These are phyloP conservation scores for Litocranius walleri DNA, from an alignment of 2,113 vertebrate genomes.

Conservation along the genomic window DNA sequence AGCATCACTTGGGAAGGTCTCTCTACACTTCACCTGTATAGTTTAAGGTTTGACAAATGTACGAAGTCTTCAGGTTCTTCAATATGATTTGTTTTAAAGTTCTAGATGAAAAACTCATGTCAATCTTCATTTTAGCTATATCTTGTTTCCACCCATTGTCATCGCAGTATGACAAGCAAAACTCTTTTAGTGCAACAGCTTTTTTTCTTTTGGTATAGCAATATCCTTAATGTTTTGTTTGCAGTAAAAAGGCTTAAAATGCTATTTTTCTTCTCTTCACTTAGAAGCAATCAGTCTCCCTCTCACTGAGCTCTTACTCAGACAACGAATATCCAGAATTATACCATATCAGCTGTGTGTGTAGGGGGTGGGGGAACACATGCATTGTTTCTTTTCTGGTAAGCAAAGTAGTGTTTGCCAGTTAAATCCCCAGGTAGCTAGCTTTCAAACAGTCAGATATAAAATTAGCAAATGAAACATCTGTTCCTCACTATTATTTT, in stretches of 20 bases:
- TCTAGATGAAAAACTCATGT: not conserved
- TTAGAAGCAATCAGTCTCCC: slow-evolving; percentile 61
- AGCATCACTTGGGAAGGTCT: not conserved
- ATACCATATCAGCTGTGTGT: slow-evolving; percentile 48
- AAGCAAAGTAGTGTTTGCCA: slow-evolving; percentile 73
- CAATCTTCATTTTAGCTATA: not conserved
- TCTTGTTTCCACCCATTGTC: not conserved
- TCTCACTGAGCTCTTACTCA: slow-evolving; percentile 59
- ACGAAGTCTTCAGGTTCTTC: not conserved
- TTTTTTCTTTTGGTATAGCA: not conserved
- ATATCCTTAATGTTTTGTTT: slow-evolving; percentile 54
- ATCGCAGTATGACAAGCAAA: slow-evolving; percentile 3
- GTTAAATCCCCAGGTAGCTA: slow-evolving; percentile 78
- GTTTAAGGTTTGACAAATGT: not conserved
- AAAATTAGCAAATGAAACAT: slow-evolving; percentile 83
- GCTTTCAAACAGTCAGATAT: slow-evolving; percentile 76
- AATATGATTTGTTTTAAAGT: not conserved
- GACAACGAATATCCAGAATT: slow-evolving; percentile 64
- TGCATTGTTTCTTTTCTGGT: slow-evolving; percentile 63
- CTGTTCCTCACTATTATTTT: slow-evolving; percentile 82
- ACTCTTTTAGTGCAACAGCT: not conserved
- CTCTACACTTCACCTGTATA: not conserved
- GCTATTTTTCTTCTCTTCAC: slow-evolving; percentile 46
- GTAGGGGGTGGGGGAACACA: not conserved
- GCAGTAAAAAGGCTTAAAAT: slow-evolving; percentile 46